Evolutionary conservation across 2,888 invertebrate species (phyloP), one percentile per base, ranked within the genome.

Genomic region (Amaurobius ferox): DNA sequence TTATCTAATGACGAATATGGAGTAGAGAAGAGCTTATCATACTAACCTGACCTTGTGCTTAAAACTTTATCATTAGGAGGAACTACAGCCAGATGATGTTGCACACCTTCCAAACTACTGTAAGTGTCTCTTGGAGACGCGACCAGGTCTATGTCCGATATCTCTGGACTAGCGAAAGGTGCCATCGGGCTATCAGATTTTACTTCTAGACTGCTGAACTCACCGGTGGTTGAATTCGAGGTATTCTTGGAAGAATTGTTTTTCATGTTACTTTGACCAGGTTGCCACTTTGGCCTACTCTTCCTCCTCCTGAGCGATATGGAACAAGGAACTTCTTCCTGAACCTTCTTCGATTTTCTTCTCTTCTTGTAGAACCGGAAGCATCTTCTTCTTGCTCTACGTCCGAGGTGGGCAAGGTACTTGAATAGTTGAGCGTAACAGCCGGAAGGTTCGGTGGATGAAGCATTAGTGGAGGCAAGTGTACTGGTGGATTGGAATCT

Each of bases 351-450:
- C 73, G 74, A 79, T 44, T 39, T 23, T 73, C 77, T 70, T 35
- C 70, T 67, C 40, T 76, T 67, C 35, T 79, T 26, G 64, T 79
- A 87, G 79, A 85, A 88, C 0, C 85, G 70, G 16, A 80, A 61
- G 30, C 74, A 40, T 30, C 96, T 94, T 90, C 98, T 93, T 91
- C 97, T 97, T 85, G 95, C 95, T 89, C 97, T 93, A 89, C 99
- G 94, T 94, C 96, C 97, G 88, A 98, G 93, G 92, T 99, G 98
- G 0, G 96, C 98, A 62, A 99, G 95, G 91, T 98, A 98, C 92
- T 98, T 98, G 89, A 99, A 96, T 79, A 99, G 97, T 92, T 99
- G 98, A 32, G 97, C 96, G 92, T 99, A 99, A 92, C 98, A 98
- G 35, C 97, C 97, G 26, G 96, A 96, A 35, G 98, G 97, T 91